phyloP scores from a whole-genome alignment of 2,888 invertebrate species.

The Ctenicera cuprea region DNA sequence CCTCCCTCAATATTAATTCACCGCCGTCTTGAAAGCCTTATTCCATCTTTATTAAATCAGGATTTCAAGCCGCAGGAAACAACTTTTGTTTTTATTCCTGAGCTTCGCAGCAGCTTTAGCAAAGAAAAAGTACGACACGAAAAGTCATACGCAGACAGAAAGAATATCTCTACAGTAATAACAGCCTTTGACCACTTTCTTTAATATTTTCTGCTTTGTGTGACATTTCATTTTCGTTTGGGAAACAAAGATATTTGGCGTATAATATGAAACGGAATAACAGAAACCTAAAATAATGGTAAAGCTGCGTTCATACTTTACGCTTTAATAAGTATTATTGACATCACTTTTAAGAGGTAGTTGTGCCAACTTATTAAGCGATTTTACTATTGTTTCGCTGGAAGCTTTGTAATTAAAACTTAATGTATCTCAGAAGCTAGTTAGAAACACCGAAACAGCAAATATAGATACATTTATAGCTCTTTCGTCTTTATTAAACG shows the following conservation, averaged over 20 bases:
- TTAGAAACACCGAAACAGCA: constrained; percentile 1
- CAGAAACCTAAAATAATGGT: no score
- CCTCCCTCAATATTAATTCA: constrained; percentile 41
- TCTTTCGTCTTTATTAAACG: constrained; percentile 40
- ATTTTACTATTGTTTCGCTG: background rate
- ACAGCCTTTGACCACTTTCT: background rate
- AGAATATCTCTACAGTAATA: background rate
- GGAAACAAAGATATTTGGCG: no score
- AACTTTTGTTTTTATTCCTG: constrained; percentile 35
- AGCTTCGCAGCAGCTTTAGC: constrained; percentile 27
- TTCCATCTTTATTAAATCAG: constrained; percentile 43
- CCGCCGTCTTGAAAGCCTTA: constrained; percentile 34
- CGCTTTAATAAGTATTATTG: background rate
- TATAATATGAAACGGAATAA: no score
- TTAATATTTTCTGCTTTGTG: background rate
- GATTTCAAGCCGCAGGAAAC: constrained; percentile 23
- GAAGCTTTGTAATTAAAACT: background rate
- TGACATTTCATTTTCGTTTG: no score
- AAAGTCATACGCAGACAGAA: background rate
- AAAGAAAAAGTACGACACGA: constrained; percentile 5
- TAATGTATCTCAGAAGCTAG: constrained; percentile 4
- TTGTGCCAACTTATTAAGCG: constrained; percentile 2
- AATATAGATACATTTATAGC: constrained; percentile 37
- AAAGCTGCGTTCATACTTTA: no score
- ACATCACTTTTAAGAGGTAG: background rate